phyloP scores from a whole-genome alignment of 92 coral and sea anemone species.

The Epizoanthus illoricatus region DNA sequence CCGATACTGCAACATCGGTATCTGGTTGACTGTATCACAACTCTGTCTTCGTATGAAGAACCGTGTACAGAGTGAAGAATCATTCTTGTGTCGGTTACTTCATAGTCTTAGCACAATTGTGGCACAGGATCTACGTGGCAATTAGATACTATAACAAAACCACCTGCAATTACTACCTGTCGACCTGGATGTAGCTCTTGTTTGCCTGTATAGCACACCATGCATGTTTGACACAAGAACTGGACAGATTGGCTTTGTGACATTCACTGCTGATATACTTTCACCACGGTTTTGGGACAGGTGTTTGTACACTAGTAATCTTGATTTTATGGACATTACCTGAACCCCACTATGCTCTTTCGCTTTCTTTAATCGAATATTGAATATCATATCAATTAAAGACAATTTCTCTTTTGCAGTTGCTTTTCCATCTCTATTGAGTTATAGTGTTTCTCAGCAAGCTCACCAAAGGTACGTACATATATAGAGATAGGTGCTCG shows the following conservation, averaged over 20 bases:
- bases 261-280: conserved; percentile 49
- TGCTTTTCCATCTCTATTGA: neutral
- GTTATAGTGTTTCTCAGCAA: neutral
- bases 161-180: conserved; percentile 62
- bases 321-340: conserved; percentile 53
- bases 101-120: too few relatives aligned
- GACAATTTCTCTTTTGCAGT: conserved; percentile 54
- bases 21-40: too few relatives aligned
- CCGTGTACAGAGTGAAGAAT: too few relatives aligned
- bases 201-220: conserved; percentile 42
- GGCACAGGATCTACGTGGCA: too few relatives aligned
- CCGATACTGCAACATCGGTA: too few relatives aligned
- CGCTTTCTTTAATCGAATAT: neutral
- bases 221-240: conserved; percentile 33
- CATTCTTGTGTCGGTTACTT: too few relatives aligned
- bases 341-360: neutral
- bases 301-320: conserved; percentile 50
- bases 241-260: conserved; percentile 35
- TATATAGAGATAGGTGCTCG: too few relatives aligned
- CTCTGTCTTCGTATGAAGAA: too few relatives aligned
- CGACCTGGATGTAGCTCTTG: conserved; percentile 51
- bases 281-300: conserved; percentile 60
- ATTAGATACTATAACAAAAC: conserved; percentile 33
- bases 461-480: conserved; percentile 39
- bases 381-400: conserved; percentile 56